Base-by-base conservation (phyloP, 2,888 invertebrate genomes). In the Crematogaster levior region DNA sequence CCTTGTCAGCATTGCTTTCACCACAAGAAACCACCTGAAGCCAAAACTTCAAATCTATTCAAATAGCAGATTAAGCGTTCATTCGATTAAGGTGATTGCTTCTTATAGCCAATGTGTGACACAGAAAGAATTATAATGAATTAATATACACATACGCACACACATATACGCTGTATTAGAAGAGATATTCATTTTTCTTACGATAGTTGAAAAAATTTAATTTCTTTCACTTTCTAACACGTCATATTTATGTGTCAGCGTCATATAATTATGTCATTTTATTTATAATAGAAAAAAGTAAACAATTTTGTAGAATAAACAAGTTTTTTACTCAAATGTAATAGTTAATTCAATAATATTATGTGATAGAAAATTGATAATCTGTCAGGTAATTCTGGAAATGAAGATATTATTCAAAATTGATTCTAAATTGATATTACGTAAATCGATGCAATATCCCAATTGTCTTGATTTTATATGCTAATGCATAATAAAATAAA, bases 41-140 rank as follows among this genome's bases (percentile, higher is more conserved):
- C 27, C 53, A 18, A 70, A 77, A 68, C 43, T 77, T 77, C 72
- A 56, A 77, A 56, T 10, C 53, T 56, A 56, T 70, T 56, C 53
- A 43, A 34, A 68, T 77, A 77, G 30, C 18, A 56, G 18, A 77
- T 77, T 43, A 56, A 72, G 21, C 12, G 40, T 10, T n/a, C 12
- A 34, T 70, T 56, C 37, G 51, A 75, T 68, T 75, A 66, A 75
- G 18, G 24, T 66, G 34, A 37, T 51, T n/a, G 15, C 37, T 48
- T 61, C 6, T 51, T 70, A 48, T 21, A 43, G 30, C 30, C 21
- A 48, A 66, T n/a, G 10, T 24, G n/a, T 74, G 34, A 48, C 15
- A 43, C 4, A 1, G 10, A 0, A 15, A 61, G 27, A 48, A 61
- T 48, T 74, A 60, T 5, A 27, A 3, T 27, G 43, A 58, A 43